Conservation (phyloP, 2,888 invertebrate genomes). For the Stictocephala bisonia region DNA sequence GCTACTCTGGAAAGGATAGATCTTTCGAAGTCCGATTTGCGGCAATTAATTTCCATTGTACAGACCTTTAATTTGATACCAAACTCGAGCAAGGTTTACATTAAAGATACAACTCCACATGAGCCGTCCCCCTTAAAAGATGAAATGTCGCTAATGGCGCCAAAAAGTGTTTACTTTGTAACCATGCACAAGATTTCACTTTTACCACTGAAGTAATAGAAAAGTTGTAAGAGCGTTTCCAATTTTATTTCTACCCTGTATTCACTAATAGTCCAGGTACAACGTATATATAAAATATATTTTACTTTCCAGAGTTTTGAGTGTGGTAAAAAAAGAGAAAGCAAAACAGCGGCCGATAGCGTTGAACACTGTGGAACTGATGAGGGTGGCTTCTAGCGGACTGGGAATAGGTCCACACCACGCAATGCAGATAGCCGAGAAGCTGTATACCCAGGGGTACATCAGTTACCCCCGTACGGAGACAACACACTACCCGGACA, state of each 20-base stretch:
- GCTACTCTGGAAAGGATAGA: no score
- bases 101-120: no score
- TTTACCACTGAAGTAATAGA: no score
- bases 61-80: no score
- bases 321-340: constrained; percentile 86
- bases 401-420: constrained; percentile 93
- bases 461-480: constrained; percentile 99
- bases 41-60: no score
- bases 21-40: no score
- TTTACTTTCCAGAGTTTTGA: constrained; percentile 73
- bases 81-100: no score
- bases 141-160: no score
- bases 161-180: background rate
- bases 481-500: constrained; percentile 95
- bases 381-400: constrained; percentile 91
- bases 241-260: background rate
- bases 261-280: background rate
- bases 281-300: background rate
- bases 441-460: constrained; percentile 95
- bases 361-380: constrained; percentile 96
- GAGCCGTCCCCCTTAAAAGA: no score
- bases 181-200: no score
- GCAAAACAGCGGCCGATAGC: constrained; percentile 88
- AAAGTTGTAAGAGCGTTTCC: no score
- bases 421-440: constrained; percentile 92